A percentile compares a stretch with the other conserved stretches of the same genome.
Evolutionary conservation across 2,113 vertebrate genomes (phyloP).

Genomic region (Strix uralensis): DNA sequence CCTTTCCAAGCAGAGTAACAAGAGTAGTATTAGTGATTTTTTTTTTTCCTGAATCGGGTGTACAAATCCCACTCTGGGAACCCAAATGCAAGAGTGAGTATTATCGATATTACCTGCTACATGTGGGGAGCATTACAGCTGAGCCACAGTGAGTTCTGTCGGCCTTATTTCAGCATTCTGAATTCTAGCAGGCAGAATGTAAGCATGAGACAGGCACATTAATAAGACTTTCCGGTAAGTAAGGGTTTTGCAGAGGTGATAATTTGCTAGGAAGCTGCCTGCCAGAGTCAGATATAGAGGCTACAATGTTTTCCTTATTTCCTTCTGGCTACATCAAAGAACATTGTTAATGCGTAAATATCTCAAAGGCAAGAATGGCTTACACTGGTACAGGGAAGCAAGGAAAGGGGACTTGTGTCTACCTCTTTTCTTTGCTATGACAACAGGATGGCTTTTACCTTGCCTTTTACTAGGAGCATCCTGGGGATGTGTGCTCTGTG

Average conservation of each 20-base stretch:
- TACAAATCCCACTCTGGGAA: neutral
- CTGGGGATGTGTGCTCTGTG: neutral
- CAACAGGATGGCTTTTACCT: neutral
- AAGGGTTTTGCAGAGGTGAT: neutral
- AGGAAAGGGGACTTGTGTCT: neutral
- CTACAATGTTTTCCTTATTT: neutral
- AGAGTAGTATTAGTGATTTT: neutral
- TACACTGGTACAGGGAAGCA: neutral
- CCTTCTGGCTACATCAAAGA: neutral
- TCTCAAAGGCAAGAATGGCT: neutral
- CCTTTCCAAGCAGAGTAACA: neutral
- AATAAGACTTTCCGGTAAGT: neutral
- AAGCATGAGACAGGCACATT: neutral
- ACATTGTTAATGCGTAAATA: neutral
- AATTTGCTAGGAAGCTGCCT: neutral
- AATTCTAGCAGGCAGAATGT: neutral
- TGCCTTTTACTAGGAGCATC: neutral
- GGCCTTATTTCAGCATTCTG: neutral
- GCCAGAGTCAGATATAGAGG: neutral
- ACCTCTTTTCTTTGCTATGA: neutral
- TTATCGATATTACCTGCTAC: neutral
- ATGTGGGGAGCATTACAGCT: neutral
- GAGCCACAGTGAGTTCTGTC: neutral
- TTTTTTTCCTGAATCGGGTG: neutral
- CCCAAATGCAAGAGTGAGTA: neutral